Conservation (phyloP, 2,797 vertebrate genomes). For the Sibirionetta formosa region DNA sequence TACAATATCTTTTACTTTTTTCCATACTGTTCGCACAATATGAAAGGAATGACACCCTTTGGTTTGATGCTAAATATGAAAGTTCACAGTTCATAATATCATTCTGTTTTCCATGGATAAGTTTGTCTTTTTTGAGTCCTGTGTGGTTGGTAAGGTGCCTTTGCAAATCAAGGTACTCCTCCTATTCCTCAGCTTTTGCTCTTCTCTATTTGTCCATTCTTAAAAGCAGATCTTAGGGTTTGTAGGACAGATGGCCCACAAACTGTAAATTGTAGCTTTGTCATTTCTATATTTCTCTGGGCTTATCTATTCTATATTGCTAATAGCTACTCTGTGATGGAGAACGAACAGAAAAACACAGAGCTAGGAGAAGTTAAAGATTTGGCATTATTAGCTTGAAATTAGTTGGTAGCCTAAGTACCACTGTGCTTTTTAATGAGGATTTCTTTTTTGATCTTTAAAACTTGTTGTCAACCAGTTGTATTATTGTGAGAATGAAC, state of each 20-base stretch:
- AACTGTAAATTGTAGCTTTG: neutral
- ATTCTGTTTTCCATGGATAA: neutral
- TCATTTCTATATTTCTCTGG: neutral
- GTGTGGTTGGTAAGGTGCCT: neutral
- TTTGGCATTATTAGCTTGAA: conserved; percentile 30
- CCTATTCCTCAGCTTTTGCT: neutral
- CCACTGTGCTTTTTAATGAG: conserved; percentile 13
- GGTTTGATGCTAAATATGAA: neutral
- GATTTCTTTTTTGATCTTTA: neutral
- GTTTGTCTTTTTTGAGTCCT: neutral
- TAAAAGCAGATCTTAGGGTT: neutral
- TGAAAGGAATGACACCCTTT: neutral
- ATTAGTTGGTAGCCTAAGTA: neutral
- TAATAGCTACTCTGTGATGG: neutral
- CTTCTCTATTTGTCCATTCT: neutral
- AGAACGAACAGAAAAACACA: conserved; percentile 40
- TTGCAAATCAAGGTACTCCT: neutral
- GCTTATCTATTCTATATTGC: neutral
- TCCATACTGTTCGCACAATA: neutral
- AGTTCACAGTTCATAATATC: neutral
- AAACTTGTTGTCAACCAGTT: neutral
- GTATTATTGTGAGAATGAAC: neutral
- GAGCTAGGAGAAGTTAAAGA: conserved; percentile 13
- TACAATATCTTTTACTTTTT: neutral
- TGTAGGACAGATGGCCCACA: neutral